Conservation (phyloP, 1,140 invertebrate species). For the Nymphalis io region DNA sequence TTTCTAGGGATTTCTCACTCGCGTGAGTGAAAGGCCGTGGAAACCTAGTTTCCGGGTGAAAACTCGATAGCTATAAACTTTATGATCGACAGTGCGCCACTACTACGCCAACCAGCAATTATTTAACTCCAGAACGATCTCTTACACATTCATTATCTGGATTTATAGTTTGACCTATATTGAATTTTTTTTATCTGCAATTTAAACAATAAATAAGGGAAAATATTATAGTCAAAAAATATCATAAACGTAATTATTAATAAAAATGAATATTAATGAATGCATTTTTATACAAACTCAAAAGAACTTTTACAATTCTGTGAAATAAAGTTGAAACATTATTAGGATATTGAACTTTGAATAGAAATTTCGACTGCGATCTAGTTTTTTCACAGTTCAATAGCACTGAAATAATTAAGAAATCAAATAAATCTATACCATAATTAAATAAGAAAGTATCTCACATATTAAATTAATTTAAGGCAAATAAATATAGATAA, state of each 20-base stretch:
- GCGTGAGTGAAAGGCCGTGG: constrained; percentile 54
- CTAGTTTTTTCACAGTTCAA: constrained; percentile 25
- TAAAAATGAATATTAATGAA: not conserved
- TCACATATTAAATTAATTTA: not conserved
- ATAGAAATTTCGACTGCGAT: constrained; percentile 16
- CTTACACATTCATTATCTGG: not conserved
- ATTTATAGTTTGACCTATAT: not conserved
- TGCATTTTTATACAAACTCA: constrained; percentile 8
- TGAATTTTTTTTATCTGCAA: not conserved
- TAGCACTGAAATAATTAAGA: constrained; percentile 17
- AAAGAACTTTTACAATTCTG: constrained; percentile 7
- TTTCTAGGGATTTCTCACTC: constrained; percentile 44
- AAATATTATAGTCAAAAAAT: not conserved
- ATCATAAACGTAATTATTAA: not conserved
- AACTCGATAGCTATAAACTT: constrained; percentile 39
- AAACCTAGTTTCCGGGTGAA: constrained; percentile 57
- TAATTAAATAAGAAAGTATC: not conserved
- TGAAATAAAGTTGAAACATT: constrained; percentile 20
- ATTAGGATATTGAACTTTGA: constrained; percentile 27
- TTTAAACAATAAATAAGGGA: not conserved
- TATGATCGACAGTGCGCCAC: constrained; percentile 16
- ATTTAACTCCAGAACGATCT: not conserved
- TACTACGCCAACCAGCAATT: not conserved
- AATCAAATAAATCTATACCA: constrained; percentile 1
- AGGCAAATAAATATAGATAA: not conserved